Percentiles rank a stretch among this genome's conserved stretches.
Conservation (phyloP, 2,113 vertebrate species). For the Beaufortia kweichowensis region DNA sequence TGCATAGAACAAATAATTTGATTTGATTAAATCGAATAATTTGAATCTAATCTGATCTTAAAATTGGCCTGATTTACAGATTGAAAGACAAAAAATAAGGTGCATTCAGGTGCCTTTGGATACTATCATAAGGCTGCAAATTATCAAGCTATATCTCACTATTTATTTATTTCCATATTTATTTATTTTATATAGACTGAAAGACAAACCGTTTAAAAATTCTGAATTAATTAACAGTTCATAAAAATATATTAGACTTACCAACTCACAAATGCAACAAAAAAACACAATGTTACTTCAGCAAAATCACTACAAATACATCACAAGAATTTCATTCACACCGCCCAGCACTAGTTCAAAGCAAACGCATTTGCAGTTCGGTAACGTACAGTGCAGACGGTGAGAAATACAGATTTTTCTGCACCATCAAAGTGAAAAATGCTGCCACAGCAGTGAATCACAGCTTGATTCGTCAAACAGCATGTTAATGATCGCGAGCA, state of each 20-base stretch:
- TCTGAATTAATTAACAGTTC: no score
- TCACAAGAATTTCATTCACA: not conserved
- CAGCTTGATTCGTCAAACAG: not conserved
- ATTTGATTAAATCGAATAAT: not conserved
- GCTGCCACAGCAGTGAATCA: constrained; percentile 6
- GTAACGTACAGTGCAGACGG: not conserved
- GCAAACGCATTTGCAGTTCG: not conserved
- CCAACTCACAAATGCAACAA: no score
- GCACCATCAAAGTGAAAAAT: constrained; percentile 7
- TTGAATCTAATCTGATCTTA: not conserved
- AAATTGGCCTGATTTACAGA: constrained; percentile 32
- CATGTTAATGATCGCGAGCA: constrained; percentile 15
- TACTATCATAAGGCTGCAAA: no score
- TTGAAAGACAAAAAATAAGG: not conserved
- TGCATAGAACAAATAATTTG: no score
- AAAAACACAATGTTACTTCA: no score
- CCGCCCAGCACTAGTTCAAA: not conserved
- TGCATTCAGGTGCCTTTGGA: no score
- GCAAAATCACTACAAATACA: not conserved
- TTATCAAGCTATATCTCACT: no score
- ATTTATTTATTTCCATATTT: no score
- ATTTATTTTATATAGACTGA: no score
- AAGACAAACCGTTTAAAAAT: no score
- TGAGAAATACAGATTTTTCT: constrained; percentile 4
- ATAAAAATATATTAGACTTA: no score